Evolutionary conservation across 2,113 vertebrate genomes (phyloP).

Genomic region (Porphyrio hochstetteri): DNA sequence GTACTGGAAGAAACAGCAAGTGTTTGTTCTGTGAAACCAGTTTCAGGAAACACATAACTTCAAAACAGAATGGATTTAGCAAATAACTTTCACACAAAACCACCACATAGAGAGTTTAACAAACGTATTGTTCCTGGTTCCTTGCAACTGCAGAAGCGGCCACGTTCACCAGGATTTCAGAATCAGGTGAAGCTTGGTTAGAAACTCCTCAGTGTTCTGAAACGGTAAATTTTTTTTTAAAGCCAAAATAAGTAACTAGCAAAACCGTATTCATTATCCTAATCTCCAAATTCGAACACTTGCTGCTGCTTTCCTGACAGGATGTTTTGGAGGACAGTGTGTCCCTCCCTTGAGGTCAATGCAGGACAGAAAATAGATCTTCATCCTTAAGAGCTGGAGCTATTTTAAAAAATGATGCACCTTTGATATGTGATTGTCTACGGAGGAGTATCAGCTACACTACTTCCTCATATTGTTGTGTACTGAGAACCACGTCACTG

Average conservation of each 20-base stretch:
- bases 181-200: not conserved
- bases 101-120: not conserved
- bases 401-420: conserved; percentile 58
- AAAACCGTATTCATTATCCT: conserved; percentile 19
- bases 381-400: conserved; percentile 37
- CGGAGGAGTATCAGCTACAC: not conserved
- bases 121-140: not conserved
- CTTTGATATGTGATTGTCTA: conserved; percentile 44
- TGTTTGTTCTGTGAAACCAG: not conserved
- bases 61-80: not conserved
- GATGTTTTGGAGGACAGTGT: conserved; percentile 62
- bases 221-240: not conserved
- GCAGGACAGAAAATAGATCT: conserved; percentile 43
- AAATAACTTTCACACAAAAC: not conserved
- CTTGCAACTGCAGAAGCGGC: not conserved
- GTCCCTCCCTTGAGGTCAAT: conserved; percentile 43
- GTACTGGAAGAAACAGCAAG: not conserved
- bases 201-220: not conserved
- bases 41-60: not conserved
- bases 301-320: conserved; percentile 56
- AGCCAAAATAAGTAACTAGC: not conserved
- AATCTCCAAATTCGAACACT: conserved; percentile 3
- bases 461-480: conserved; percentile 50
- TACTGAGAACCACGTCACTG: not conserved
- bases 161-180: not conserved